Evolutionary conservation across 1,140 invertebrate genomes (phyloP).

Genomic region (Calosoma granatense): DNA sequence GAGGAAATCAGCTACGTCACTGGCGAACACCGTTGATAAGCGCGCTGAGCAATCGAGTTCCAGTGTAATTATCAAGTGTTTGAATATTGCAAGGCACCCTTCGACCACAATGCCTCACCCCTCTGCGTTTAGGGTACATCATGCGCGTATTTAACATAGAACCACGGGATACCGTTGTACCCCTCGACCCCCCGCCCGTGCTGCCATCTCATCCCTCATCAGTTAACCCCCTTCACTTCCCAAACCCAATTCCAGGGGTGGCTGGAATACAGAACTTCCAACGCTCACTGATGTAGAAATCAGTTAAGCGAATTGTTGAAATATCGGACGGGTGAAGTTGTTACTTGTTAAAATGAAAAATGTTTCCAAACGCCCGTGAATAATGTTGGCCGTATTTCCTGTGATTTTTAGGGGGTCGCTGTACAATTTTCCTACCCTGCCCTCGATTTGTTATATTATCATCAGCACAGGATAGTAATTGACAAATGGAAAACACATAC

Average conservation of each 20-base stretch:
- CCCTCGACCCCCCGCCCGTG: background rate
- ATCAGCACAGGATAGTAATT: no score
- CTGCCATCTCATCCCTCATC: background rate
- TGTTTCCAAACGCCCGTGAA: background rate
- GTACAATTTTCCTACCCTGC: no score
- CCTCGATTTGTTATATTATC: no score
- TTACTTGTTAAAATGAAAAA: slow-evolving; percentile 5
- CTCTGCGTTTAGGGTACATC: background rate
- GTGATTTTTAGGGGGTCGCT: no score
- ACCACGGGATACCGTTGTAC: no score
- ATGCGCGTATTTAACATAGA: background rate
- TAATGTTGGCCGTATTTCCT: no score
- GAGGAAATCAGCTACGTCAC: no score
- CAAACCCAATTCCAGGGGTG: no score
- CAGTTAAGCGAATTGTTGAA: background rate
- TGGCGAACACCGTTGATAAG: background rate
- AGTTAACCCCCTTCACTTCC: no score
- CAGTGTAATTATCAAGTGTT: slow-evolving; percentile 5
- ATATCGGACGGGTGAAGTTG: background rate
- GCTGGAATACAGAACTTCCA: background rate
- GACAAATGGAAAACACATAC: no score
- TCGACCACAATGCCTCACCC: background rate
- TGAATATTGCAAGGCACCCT: slow-evolving; percentile 1
- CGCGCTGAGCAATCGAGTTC: background rate
- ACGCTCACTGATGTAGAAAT: background rate